Percentiles rank a stretch among this genome's conserved stretches.
Conservation (phyloP, 2,888 invertebrate species). For the Cotesia congregata region DNA sequence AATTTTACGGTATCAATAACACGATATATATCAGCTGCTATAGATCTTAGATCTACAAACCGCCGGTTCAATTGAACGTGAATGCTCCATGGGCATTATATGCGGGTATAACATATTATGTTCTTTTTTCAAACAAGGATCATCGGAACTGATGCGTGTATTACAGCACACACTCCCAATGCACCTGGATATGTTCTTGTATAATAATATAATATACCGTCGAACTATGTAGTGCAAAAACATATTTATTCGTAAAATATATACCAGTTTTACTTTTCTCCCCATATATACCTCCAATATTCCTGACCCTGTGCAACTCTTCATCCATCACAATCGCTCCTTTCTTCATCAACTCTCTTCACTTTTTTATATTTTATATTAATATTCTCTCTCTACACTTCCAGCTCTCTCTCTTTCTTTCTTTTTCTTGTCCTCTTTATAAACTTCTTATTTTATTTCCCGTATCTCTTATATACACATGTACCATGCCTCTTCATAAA, state of each 20-base stretch:
- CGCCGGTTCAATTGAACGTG: constrained; percentile 46
- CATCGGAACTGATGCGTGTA: constrained; percentile 41
- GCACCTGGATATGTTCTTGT: constrained; percentile 48
- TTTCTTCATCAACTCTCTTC: constrained; percentile 10
- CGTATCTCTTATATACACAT: constrained; percentile 1
- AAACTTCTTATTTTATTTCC: neutral
- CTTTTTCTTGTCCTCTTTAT: neutral
- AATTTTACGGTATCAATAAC: neutral
- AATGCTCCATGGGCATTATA: constrained; percentile 30
- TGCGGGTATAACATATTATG: neutral
- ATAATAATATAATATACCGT: neutral
- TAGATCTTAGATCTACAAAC: constrained; percentile 27
- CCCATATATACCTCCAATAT: constrained; percentile 26
- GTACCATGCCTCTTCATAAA: neutral
- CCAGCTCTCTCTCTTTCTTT: neutral
- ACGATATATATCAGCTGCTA: constrained; percentile 22
- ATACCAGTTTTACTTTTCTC: constrained; percentile 35
- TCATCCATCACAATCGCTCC: constrained; percentile 36
- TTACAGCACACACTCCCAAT: constrained; percentile 43
- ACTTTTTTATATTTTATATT: constrained; percentile 11
- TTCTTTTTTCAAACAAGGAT: constrained; percentile 38
- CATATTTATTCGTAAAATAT: neutral
- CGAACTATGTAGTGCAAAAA: neutral
- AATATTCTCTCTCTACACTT: constrained; percentile 17
- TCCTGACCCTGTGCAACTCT: constrained; percentile 41